Evolutionary conservation across 2,888 invertebrate genomes (phyloP), one percentile per base, ranked within the genome.

Genomic region (Podotricha telesiphe): DNA sequence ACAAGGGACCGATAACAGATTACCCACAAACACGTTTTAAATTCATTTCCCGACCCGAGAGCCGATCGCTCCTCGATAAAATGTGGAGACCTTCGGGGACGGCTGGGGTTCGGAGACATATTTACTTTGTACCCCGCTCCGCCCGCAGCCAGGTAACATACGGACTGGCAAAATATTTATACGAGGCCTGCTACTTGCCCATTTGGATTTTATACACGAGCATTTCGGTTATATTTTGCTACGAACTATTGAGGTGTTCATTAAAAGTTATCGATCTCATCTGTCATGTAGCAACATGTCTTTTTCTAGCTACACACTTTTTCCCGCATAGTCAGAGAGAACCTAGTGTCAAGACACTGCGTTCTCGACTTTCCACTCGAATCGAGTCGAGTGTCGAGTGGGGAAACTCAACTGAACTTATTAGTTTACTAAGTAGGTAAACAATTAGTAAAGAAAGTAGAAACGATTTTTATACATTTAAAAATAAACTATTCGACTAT

Each of bases 1-100:
- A 91, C 93, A 91, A 91, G 93, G 91, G 92, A 91, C 93, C 91
- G 93, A 91, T 93, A 92, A 93, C 91, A 93, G 93, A 93, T 93
- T 93, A 93, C 93, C 93, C 93, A 88, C 93, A 93, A 92, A 93
- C 93, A 93, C 91, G 92, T 91, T 92, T 93, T 92, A 91, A 93
- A 93, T 91, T 93, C 91, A 91, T 91, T 92, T 91, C 91, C 91
- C 91, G 90, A 91, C 91, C 91, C 92, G 86, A 86, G 87, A 87
- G 85, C 87, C 91, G 91, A 92, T 91, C 91, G 90, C 88, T 88
- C 87, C 86, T 87, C 91, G 91, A 93, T 93, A 93, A 92, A 93
- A 91, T 91, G 91, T 91, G 89, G 91, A 55, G 65, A 72, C 70
- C 70, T 72, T 70, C 70, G 59, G 72, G 91, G 89, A 88, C 85